Conservation (phyloP, 2,113 vertebrate genomes). For the Chrysemys picta region DNA sequence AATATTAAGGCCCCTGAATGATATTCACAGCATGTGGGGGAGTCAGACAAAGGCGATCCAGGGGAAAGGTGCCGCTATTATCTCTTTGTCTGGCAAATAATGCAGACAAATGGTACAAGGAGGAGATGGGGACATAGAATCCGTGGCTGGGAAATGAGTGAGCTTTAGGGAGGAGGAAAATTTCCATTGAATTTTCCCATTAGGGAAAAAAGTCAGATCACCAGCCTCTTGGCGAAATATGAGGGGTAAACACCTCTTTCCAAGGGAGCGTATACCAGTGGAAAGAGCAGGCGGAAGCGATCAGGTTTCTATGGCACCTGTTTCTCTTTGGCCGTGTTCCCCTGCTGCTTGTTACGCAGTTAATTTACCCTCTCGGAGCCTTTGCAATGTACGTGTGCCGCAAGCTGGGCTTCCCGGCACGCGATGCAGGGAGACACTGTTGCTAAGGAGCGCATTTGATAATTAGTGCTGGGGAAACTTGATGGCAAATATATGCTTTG, state of each 20-base stretch:
- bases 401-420: background rate
- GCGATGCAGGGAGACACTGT: background rate
- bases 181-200: background rate
- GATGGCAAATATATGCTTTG: background rate
- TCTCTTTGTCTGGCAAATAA: background rate
- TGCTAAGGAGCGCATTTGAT: background rate
- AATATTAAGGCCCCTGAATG: background rate
- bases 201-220: fast-evolving
- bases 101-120: background rate
- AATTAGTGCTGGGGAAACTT: background rate
- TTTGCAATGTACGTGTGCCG: background rate
- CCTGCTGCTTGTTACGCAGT: fast-evolving
- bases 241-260: background rate
- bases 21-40: background rate
- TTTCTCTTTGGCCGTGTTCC: fast-evolving
- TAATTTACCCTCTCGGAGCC: background rate
- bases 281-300: fast-evolving
- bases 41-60: background rate
- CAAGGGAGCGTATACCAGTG: background rate
- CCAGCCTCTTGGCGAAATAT: fast-evolving
- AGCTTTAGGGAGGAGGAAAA: background rate
- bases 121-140: fast-evolving
- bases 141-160: background rate
- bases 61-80: background rate
- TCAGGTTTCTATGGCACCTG: background rate